phyloP scores from a whole-genome alignment of 2,113 vertebrate species.

The Ancistrus triradiatus region DNA sequence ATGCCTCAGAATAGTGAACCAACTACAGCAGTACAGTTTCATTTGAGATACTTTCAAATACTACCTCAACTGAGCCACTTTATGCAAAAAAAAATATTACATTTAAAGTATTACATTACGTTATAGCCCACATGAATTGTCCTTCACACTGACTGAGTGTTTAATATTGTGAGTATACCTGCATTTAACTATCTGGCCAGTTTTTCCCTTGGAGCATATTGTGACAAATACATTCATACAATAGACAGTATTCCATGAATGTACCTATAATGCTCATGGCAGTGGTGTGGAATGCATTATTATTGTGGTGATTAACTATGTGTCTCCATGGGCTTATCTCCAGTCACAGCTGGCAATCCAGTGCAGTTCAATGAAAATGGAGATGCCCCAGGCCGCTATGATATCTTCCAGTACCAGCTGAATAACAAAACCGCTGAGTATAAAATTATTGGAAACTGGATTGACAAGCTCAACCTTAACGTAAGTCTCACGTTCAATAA shows the following conservation, averaged over 20 bases:
- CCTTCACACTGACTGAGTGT: no score
- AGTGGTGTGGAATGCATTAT: slow-evolving; percentile 2
- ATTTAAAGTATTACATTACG: no score
- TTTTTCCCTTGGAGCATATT: no score
- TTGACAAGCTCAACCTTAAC: slow-evolving; percentile 84
- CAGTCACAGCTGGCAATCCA: slow-evolving; percentile 90
- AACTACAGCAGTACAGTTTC: no score
- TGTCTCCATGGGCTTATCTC: slow-evolving; percentile 40
- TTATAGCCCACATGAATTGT: no score
- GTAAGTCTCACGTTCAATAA: no score
- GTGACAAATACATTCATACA: neutral
- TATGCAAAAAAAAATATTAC: no score
- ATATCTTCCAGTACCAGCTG: slow-evolving; percentile 97
- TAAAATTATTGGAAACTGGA: slow-evolving; percentile 93
- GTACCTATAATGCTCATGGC: neutral
- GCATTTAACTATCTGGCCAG: no score
- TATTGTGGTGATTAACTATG: slow-evolving; percentile 19
- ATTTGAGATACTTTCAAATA: no score
- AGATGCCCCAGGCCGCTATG: slow-evolving; percentile 75
- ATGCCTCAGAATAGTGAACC: no score
- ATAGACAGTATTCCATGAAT: neutral
- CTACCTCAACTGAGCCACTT: no score
- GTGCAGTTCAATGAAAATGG: slow-evolving; percentile 97
- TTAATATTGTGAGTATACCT: no score
- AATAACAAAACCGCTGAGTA: slow-evolving; percentile 84